Base-by-base conservation (phyloP, 2,888 invertebrate species). In the Iselma pallidipennis region DNA sequence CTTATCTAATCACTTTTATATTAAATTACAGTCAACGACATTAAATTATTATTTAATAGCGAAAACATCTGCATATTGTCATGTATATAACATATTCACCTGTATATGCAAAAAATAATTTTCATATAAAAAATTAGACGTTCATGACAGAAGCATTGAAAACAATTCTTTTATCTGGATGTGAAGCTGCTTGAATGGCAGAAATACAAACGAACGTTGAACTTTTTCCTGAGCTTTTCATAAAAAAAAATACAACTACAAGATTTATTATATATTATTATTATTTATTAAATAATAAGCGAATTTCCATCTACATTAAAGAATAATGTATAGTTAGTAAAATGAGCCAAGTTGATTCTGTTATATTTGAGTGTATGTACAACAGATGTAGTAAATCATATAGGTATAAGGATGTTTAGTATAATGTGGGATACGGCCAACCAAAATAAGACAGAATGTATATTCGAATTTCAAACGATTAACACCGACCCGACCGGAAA, bases 391-490 rank as follows among this genome's bases (percentile, higher is more conserved):
- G 66, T 70, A 71, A 70, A 72, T 71, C 72, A 72, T 68, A 67
- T 70, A 64, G 70, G 66, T 67, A 67, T n/a, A 71, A 71, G 74
- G 72, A 74, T 70, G 72, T 71, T 73, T 37, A 66, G 68, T 59
- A 68, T 70, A 37, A 37, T 37, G 16, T 37, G 37, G 37, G 37
- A 37, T 37, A 76, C 74, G 74, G 77, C 78, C 75, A 77, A 78
- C 78, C 72, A 78, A 79, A 79, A 79, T 76, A 79, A 75, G 74
- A 77, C 79, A 75, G 78, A 76, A 78, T 79, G 16, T 37, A 37
- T 37, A 78, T 79, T 79, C 78, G 75, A 77, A 79, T 79, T 80
- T 79, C 79, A 80, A 80, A 79, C 78, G 79, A 76, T 80, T 78
- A 79, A 75, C 74, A 76, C 74, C 76, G 75, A 75, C 73, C 75